Evolutionary conservation across 2,888 invertebrate species (phyloP).

Genomic region (Pristionchus fissidentatus): DNA sequence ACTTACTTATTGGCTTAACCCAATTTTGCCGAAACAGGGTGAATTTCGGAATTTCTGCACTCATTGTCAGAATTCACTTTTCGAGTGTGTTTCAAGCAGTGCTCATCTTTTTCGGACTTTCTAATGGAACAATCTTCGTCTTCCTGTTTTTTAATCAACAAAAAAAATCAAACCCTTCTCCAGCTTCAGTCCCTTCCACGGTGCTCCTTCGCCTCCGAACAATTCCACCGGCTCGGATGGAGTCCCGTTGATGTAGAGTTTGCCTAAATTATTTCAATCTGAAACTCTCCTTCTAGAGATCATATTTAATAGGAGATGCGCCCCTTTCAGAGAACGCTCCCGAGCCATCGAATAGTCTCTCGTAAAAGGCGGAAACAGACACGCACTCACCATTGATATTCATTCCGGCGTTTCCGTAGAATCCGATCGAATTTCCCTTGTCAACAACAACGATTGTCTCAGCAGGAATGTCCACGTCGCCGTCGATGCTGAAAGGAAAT

Average conservation of each 20-base stretch:
- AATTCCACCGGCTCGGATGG: conserved; percentile 30
- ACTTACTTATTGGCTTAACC: too few species aligned
- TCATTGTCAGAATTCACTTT: too few species aligned
- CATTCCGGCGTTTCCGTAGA: not conserved
- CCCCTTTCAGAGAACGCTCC: not conserved
- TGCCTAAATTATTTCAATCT: not conserved
- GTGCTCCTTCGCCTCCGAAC: conserved; percentile 37
- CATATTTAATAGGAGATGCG: not conserved
- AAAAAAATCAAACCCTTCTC: conserved; percentile 22
- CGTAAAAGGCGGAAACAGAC: not conserved
- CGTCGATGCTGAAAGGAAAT: conserved; percentile 6
- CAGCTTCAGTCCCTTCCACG: conserved; percentile 34
- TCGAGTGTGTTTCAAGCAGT: too few species aligned
- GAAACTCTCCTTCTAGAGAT: not conserved
- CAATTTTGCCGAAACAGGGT: too few species aligned
- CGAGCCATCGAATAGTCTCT: not conserved
- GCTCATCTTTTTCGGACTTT: too few species aligned
- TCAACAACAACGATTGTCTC: conserved; percentile 35
- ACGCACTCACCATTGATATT: not conserved
- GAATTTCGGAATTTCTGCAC: too few species aligned
- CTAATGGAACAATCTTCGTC: not conserved
- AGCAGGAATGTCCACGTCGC: conserved; percentile 11
- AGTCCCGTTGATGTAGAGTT: conserved; percentile 47
- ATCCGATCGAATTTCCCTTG: not conserved
- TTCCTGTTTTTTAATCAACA: too few species aligned